These are phyloP conservation scores for Alcis repandata DNA, from an alignment of 2,888 invertebrate species.

Conservation along the genomic window DNA sequence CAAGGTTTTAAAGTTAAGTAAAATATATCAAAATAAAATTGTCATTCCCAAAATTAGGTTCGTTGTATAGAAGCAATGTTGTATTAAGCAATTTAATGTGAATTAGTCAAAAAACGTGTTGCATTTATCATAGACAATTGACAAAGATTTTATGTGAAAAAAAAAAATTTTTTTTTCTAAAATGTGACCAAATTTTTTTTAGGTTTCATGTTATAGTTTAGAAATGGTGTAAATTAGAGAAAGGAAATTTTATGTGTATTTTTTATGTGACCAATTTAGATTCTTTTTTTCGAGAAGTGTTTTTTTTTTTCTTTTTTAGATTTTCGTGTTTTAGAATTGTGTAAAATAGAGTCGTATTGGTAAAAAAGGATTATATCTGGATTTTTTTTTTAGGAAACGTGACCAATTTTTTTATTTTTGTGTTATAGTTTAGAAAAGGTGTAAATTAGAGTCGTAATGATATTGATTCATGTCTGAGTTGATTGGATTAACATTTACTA, in stretches of 20 bases:
- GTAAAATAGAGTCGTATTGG: too few species aligned
- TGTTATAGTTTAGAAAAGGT: conserved; percentile 25
- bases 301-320: too few species aligned
- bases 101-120: neutral
- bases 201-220: too few species aligned
- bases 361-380: too few species aligned
- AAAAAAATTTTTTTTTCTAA: neutral
- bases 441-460: conserved; percentile 33
- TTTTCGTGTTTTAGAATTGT: too few species aligned
- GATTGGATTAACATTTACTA: conserved; percentile 16
- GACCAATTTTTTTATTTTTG: conserved; percentile 14
- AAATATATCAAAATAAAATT: neutral
- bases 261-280: too few species aligned
- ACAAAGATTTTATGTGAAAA: neutral
- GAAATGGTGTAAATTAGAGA: too few species aligned
- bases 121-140: conserved; percentile 1
- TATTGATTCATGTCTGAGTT: conserved; percentile 37
- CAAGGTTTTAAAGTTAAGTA: neutral
- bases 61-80: conserved; percentile 7
- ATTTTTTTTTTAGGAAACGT: too few species aligned
- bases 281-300: too few species aligned
- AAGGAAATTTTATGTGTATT: too few species aligned
- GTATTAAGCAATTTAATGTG: neutral
- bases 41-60: neutral
- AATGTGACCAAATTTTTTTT: conserved; percentile 1